Base-by-base conservation (phyloP, 2,888 invertebrate species). In the Drosophila greeni region DNA sequence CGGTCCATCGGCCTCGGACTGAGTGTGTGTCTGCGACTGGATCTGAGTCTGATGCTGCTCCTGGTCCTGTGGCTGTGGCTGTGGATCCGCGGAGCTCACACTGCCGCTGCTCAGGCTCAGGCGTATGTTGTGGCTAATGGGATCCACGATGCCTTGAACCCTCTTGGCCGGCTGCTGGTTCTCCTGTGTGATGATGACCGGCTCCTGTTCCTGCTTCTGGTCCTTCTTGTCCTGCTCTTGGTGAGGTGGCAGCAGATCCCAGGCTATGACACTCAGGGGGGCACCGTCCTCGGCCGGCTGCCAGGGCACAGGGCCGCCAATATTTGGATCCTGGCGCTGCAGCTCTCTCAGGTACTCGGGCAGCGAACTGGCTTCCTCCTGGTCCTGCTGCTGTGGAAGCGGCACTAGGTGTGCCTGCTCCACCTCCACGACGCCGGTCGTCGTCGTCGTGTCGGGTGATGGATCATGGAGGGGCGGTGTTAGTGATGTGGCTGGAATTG, bases 241-340 rank as follows among this genome's bases (percentile, higher is more conserved):
- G 3, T 70, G 43, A 2, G 82, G 87, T 2, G 87, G 88, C 70
- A 87, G 20, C 31, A 87, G 72, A 65, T 87, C 87, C 88, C 88
- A 87, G 18, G 87, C 88, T n/a, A 87, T 76, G 3, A 87, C 79
- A 29, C 82, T 87, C 0, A 86, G 68, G 0, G 78, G 74, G 0
- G 72, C 66, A 1, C 66, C 74, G 48, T 78, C 58, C 4, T 78
- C 71, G 2, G 75, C 48, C 0, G 87, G 87, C 3, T 66, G 60
- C 75, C 86, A 86, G 0, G 74, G 73, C 11, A 87, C 85, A 0
- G 86, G 86, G 5, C 86, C 86, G 9, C 51, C 85, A 29, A 86
- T 85, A 20, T 86, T 69, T 0, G 82, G 75, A 55, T 86, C 86
- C 70, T 85, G 72, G 11, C 72, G 69, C 70, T 86, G 85, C 42